Evolutionary conservation across 1,140 invertebrate genomes (phyloP), one percentile per base, ranked within the genome.

Genomic region (Branchinecta lindahli): DNA sequence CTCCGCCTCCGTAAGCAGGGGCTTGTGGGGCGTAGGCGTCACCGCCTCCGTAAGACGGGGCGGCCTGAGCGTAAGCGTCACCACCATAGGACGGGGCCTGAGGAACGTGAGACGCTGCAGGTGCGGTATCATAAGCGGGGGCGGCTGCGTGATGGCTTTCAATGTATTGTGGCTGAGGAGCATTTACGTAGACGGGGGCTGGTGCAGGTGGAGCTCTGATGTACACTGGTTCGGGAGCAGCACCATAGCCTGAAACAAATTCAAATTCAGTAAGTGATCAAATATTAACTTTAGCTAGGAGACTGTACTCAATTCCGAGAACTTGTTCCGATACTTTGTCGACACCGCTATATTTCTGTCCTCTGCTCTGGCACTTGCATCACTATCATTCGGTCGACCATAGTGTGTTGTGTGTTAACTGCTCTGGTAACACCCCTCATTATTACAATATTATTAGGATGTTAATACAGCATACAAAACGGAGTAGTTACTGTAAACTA

Each of bases 191-290:
- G 45, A 77, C 74, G 20, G 76, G 76, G 33, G 74, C 75, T 44
- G 76, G 76, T 0, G 76, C 74, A 10, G 76, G 76, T 12, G 76
- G 76, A 9, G 76, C 76, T 45, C 72, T 73, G 44, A 77, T 74
- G 70, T 75, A 76, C n/a, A 77, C 73, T 8, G 70, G 75, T 69
- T 66, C 71, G 66, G 71, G 21, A 46, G 47, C 18, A 68, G 68
- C 4, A 69, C 67, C 66, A 71, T 72, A n/a, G 69, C 61, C 70
- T 69, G 18, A 72, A 72, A 66, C 71, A 73, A 9, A 46, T 72
- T 46, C 47, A 10, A 3, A 33, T 33, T 33, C 33, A 33, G 33
- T 33, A 33, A 3, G 33, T 33, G 33, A 33, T 5, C 33, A 33
- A 33, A 33, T 33, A 33, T 33, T 33, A 33, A 33, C 33, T 5